A percentile compares a stretch with the other conserved stretches of the same genome.
Evolutionary conservation across 2,797 vertebrate genomes (phyloP).

Genomic region (Neosilurus hyrtlii): DNA sequence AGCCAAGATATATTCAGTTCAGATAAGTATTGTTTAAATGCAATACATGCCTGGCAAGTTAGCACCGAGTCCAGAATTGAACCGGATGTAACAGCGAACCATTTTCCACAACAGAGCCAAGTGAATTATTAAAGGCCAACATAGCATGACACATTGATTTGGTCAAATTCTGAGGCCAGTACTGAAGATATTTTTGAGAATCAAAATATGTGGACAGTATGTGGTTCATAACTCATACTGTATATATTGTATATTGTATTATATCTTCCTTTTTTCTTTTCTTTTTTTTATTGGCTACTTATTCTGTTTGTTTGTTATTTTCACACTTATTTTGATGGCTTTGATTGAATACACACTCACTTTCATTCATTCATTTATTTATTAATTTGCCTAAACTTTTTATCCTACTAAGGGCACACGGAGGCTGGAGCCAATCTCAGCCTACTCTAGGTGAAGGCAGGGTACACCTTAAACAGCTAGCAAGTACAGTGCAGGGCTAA

Average conservation of each 20-base stretch:
- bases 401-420: too few relatives aligned
- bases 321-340: not conserved
- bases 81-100: conserved; percentile 12
- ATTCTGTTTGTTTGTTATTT: not conserved
- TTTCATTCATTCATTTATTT: not conserved
- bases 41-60: conserved; percentile 8
- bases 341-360: not conserved
- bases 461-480: too few relatives aligned
- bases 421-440: too few relatives aligned
- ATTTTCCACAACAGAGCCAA: conserved; percentile 12
- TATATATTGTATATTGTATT: not conserved
- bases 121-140: conserved; percentile 4
- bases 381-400: too few relatives aligned
- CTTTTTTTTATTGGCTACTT: not conserved
- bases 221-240: not conserved
- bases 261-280: not conserved
- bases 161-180: not conserved
- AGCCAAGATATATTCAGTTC: conserved; percentile 13
- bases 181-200: too few relatives aligned
- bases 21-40: not conserved
- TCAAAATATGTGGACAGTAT: not conserved
- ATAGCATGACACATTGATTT: not conserved
- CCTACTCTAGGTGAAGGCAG: too few relatives aligned
- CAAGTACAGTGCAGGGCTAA: too few relatives aligned
- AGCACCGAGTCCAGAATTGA: conserved; percentile 1